phyloP scores from a whole-genome alignment of 2,888 invertebrate species.

The Chrysomela aeneicollis region DNA sequence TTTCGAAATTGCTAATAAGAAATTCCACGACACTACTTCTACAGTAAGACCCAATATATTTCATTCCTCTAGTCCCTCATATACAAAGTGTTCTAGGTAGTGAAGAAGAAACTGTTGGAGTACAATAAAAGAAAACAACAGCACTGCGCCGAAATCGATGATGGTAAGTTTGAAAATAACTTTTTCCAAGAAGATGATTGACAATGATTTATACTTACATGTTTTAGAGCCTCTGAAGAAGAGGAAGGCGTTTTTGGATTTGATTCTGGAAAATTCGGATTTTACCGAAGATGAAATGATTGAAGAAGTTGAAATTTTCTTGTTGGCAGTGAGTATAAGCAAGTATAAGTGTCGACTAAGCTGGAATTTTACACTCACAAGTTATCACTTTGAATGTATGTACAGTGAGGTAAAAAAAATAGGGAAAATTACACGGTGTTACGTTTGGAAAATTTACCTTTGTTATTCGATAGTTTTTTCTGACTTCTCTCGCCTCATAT shows the following conservation, averaged over 20 bases:
- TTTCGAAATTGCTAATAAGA: background rate
- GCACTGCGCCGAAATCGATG: conserved; percentile 15
- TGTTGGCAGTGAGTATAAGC: conserved; percentile 63
- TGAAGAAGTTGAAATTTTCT: conserved; percentile 64
- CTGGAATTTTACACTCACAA: no score
- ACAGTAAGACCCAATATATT: conserved; percentile 23
- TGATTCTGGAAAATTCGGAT: conserved; percentile 27
- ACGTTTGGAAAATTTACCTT: no score
- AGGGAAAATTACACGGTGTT: no score
- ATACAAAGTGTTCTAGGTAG: conserved; percentile 23
- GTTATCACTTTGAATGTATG: no score
- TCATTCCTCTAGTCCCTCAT: no score
- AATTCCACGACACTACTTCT: conserved; percentile 20
- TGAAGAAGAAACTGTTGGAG: conserved; percentile 27
- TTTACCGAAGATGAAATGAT: conserved; percentile 31
- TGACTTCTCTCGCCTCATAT: no score
- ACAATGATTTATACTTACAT: no score
- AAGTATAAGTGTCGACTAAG: no score
- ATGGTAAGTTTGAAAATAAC: no score
- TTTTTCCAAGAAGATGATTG: no score
- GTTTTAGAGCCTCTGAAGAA: conserved; percentile 14
- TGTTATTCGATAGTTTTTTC: no score
- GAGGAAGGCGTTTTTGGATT: conserved; percentile 30
- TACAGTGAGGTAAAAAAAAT: no score
- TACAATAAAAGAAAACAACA: conserved; percentile 8